Evolutionary conservation across 1,140 invertebrate genomes (phyloP), one percentile per base, ranked within the genome.

Genomic region (Drosophila virilis): DNA sequence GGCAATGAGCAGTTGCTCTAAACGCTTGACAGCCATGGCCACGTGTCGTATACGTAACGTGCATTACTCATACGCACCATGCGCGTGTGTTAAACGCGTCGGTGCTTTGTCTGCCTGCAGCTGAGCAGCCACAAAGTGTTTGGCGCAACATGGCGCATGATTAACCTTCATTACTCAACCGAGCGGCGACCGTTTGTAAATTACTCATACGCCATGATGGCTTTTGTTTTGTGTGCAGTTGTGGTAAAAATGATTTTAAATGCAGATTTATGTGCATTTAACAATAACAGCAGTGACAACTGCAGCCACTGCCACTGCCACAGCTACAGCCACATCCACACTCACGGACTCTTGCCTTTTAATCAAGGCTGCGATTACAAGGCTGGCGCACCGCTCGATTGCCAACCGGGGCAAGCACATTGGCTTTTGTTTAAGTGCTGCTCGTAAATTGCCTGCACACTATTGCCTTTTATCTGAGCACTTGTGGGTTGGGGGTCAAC

Each of bases 191-290:
- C 46, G 43, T 71, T 37, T 65, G 55, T 52, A 79, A 77, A 84
- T 85, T 85, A 85, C 82, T 80, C 82, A 85, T 80, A 69, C 82
- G 72, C 67, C 61, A 65, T 46, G 77, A 71, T 67, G 62, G 66
- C 74, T 55, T 50, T 62, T 65, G 60, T 48, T 70, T 64, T 69
- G 78, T 58, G 74, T 86, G 81, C 77, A 83, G 72, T 73, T 61
- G 59, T 71, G 76, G 55, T 61, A 74, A 74, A 79, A 89, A 83
- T 77, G 88, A 83, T 69, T 88, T 88, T 77, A 89, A 88, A 89
- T 88, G 84, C 83, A 88, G 84, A 88, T 89, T 88, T 89, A 88
- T 86, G 83, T 88, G 83, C 83, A 86, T 86, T 77, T 54, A 70
- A 70, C 82, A 58, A 17, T 22, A 43, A 46, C 82, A 58, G 50